These are phyloP conservation scores for Sus cebifrons DNA, from an alignment of 2,797 vertebrate genomes.

Conservation along the genomic window DNA sequence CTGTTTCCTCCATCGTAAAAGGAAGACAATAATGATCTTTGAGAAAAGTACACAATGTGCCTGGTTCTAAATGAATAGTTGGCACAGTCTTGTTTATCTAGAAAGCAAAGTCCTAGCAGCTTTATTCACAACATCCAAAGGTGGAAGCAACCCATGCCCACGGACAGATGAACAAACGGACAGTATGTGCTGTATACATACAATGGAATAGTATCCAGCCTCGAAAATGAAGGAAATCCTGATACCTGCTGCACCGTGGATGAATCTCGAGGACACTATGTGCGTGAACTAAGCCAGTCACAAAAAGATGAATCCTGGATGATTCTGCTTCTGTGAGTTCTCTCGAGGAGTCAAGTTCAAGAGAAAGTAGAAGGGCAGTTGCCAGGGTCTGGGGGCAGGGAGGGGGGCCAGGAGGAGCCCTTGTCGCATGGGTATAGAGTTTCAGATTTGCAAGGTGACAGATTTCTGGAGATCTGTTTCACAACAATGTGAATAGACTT, in stretches of 20 bases:
- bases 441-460: background rate
- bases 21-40: background rate
- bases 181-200: background rate
- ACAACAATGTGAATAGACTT: background rate
- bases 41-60: background rate
- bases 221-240: background rate
- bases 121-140: background rate
- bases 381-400: background rate
- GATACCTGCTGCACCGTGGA: background rate
- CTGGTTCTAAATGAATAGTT: background rate
- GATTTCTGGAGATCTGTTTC: background rate
- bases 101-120: background rate
- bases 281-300: background rate
- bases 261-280: background rate
- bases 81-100: no score
- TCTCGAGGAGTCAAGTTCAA: background rate
- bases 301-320: background rate
- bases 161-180: no score
- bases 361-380: background rate
- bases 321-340: rapidly evolving
- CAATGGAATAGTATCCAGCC: background rate
- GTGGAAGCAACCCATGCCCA: no score
- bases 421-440: background rate
- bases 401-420: rapidly evolving
- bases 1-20: background rate